Conservation (phyloP, 2,797 vertebrate genomes). For the Eurystomus glaucurus region DNA sequence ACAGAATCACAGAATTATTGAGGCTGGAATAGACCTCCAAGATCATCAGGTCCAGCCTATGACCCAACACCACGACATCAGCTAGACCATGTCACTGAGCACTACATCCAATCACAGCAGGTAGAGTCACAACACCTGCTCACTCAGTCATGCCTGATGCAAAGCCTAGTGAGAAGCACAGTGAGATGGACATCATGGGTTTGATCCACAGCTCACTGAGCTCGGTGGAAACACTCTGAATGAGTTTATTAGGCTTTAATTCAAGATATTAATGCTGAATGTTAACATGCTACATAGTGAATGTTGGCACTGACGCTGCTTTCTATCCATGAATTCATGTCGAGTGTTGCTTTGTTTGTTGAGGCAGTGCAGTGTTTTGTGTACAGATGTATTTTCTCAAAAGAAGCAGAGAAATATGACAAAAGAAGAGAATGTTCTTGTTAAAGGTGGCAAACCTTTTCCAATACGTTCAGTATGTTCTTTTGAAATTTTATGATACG, state of each 20-base stretch:
- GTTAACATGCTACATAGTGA: background rate
- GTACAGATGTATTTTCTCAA: conserved; percentile 26
- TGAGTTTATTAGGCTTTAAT: background rate
- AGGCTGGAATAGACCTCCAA: too few relatives aligned
- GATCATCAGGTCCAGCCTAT: too few relatives aligned
- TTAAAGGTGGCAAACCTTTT: conserved; percentile 12
- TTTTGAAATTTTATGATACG: background rate
- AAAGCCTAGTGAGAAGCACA: background rate
- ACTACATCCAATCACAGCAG: background rate
- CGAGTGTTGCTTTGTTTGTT: background rate
- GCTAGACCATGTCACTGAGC: too few relatives aligned
- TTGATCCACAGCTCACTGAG: background rate
- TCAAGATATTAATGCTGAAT: background rate
- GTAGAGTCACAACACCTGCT: accelerated
- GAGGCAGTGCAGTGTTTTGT: background rate
- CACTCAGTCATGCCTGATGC: background rate
- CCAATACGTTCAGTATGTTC: background rate
- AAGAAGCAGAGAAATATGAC: conserved; percentile 8
- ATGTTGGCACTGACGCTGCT: background rate
- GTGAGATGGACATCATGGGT: background rate
- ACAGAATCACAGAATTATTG: too few relatives aligned
- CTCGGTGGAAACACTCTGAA: background rate
- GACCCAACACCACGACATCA: too few relatives aligned
- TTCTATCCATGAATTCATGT: conserved; percentile 32
- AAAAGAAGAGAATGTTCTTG: background rate